These are phyloP conservation scores for Noctua janthina DNA, from an alignment of 2,888 invertebrate species.

Conservation along the genomic window DNA sequence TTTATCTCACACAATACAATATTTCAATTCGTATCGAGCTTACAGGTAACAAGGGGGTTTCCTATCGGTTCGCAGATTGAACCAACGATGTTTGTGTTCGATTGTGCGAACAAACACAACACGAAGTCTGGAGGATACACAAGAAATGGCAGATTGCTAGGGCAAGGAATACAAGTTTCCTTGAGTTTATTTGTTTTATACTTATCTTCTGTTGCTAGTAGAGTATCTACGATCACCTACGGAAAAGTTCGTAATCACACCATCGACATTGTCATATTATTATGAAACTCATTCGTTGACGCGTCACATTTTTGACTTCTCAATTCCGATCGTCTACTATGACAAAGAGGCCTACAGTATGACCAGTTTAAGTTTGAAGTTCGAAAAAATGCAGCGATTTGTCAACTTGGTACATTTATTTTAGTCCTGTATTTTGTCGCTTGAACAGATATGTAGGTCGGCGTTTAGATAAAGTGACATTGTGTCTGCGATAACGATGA, in stretches of 20 bases:
- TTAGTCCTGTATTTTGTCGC: neutral
- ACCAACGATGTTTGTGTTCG: slow-evolving; percentile 56
- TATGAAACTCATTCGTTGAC: neutral
- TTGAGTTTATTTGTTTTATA: slow-evolving; percentile 45
- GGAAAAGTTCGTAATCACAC: neutral
- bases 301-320: neutral
- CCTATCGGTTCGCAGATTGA: slow-evolving; percentile 56
- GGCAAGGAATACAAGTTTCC: slow-evolving; percentile 49
- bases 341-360: neutral
- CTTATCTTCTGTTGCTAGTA: slow-evolving; percentile 3
- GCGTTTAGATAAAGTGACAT: neutral
- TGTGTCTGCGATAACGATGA: no score
- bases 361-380: neutral
- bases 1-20: slow-evolving; percentile 50
- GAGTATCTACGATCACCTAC: neutral
- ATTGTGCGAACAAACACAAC: slow-evolving; percentile 49
- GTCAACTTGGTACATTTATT: neutral
- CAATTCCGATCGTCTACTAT: neutral
- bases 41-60: slow-evolving; percentile 55
- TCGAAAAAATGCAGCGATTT: no score
- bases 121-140: slow-evolving; percentile 52
- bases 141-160: slow-evolving; percentile 50
- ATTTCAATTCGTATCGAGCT: slow-evolving; percentile 55
- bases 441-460: neutral
- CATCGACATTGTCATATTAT: neutral